Conservation (phyloP, 2,797 vertebrate species). For the Podargus strigoides region DNA sequence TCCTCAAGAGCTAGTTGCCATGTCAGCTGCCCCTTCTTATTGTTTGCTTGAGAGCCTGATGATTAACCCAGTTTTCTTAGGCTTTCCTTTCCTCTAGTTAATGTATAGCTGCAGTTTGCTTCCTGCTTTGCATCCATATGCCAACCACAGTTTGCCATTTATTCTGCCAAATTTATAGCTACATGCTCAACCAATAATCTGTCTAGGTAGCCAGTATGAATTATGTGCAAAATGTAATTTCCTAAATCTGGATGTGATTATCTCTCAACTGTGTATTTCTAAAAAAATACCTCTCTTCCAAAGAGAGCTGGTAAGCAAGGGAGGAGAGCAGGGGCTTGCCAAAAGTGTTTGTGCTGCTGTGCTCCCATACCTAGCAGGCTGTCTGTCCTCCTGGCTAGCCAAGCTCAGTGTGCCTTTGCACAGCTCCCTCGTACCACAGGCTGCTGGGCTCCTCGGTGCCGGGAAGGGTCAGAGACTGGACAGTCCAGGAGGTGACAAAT, state of each 20-base stretch:
- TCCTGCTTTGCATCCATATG: neutral
- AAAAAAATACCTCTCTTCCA: neutral
- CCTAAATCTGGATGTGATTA: slow-evolving; percentile 57
- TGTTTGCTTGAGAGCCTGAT: neutral
- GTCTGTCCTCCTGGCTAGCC: neutral
- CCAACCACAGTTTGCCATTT: slow-evolving; percentile 60
- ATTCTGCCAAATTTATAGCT: slow-evolving; percentile 51
- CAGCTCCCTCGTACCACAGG: accelerated
- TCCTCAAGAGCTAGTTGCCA: neutral
- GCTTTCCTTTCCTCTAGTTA: slow-evolving; percentile 20
- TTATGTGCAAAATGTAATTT: slow-evolving; percentile 56
- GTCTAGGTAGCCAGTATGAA: slow-evolving; percentile 51
- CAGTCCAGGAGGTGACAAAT: neutral
- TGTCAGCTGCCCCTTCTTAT: neutral
- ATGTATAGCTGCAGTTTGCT: slow-evolving; percentile 23
- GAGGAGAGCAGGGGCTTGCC: neutral
- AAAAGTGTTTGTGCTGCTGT: neutral
- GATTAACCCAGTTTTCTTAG: neutral
- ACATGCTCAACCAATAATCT: slow-evolving; percentile 41
- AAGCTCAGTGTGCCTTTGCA: neutral
- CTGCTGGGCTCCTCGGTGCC: neutral
- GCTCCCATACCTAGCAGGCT: neutral
- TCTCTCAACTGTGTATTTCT: neutral
- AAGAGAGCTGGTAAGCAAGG: neutral
- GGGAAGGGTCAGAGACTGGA: neutral